phyloP scores from a whole-genome alignment of 2,113 vertebrate species.

The Bungarus multicinctus region DNA sequence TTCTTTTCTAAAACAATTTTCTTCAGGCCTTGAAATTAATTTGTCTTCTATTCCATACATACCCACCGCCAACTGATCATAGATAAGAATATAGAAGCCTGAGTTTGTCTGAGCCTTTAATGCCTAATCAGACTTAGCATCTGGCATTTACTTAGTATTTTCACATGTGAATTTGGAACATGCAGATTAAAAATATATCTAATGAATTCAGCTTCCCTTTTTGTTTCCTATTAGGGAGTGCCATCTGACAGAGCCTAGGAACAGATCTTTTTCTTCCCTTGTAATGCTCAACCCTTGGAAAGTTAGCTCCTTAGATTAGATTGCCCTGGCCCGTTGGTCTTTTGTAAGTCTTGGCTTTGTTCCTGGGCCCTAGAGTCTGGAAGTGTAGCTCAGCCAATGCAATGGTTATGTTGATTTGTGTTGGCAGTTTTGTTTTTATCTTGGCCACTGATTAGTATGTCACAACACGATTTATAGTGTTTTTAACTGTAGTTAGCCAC shows the following conservation, averaged over 20 bases:
- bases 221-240: not conserved
- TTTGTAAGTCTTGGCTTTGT: not conserved
- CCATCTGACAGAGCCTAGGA: not conserved
- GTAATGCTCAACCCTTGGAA: not conserved
- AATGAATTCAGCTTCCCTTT: not conserved
- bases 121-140: not conserved
- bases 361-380: not conserved
- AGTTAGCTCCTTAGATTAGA: not conserved
- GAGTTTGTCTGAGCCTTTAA: not conserved
- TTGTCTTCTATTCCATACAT: not conserved
- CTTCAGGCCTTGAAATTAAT: not conserved
- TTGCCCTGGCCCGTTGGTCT: not conserved
- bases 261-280: not conserved
- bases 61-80: not conserved
- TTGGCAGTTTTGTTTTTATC: not conserved
- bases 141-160: conserved; percentile 1
- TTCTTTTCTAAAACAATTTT: not conserved
- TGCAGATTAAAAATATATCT: not conserved
- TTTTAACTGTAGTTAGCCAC: not conserved
- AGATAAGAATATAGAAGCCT: not conserved
- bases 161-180: not conserved
- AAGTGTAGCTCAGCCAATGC: not conserved
- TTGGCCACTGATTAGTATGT: not conserved
- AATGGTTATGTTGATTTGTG: not conserved
- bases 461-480: not conserved